Evolutionary conservation across 1,140 invertebrate species (phyloP), one percentile per base, ranked within the genome.

Genomic region (Drosophila ironensis): DNA sequence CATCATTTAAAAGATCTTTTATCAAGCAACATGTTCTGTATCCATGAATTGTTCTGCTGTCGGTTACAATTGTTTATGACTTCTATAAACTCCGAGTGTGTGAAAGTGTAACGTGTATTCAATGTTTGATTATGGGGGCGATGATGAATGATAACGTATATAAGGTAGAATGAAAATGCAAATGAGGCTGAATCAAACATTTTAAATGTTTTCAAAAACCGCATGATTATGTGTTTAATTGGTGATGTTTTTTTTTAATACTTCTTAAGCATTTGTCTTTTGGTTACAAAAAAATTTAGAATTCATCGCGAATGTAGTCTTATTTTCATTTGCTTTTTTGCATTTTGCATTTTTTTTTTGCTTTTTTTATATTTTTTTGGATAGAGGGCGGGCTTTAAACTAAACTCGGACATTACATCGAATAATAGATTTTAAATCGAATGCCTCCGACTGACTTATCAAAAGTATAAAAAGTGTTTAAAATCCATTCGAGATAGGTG

Each of bases 391-490:
- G 27, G 16, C 4, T 78, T 86, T 86, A 35, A 84, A 84, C 78
- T 84, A 86, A 78, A 86, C 56, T 84, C 72, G 60, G 77, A 81
- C 82, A 81, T 76, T 54, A 72, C 52, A 50, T 53, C 47, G 52
- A 68, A 47, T 68, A 81, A 81, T 81, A 84, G 80, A 86, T 82
- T 86, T 86, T 78, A 84, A 82, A 86, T 86, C 78, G 78, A 84
- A 84, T 86, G 80, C 73, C 80, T 84, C 63, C 73, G 78, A 74
- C 64, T 86, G 80, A 86, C 70, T 84, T 84, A 84, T 84, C 73
- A 84, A 84, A 84, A 84, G 78, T 84, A 84, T 84, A 84, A 84
- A 82, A 84, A 84, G 64, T 82, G 80, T 82, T 84, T 84, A 86
- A 84, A 84, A 84, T 84, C 80, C 63, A 74, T 84, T 78, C 38